Percentiles rank a stretch among this genome's conserved stretches.
Evolutionary conservation across 2,888 invertebrate species (phyloP).

Genomic region (Pristionchus mayeri): DNA sequence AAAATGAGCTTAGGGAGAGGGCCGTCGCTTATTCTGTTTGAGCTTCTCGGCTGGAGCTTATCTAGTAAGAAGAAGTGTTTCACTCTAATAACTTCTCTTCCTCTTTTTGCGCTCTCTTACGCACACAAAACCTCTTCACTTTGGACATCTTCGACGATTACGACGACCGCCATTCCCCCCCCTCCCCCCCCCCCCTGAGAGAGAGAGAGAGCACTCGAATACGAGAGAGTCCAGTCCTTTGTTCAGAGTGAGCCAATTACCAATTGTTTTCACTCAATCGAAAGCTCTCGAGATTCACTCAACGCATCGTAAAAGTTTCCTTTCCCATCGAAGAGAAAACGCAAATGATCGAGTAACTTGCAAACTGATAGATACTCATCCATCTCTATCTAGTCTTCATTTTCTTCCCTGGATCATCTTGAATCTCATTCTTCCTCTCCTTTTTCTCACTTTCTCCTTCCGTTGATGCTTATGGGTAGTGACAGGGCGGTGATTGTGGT

Average conservation of each 20-base stretch:
- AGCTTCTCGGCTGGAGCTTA: constrained; percentile 35
- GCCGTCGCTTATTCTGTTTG: neutral
- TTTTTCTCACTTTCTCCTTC: constrained; percentile 43
- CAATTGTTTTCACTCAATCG: constrained; percentile 22
- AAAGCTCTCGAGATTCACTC: constrained; percentile 12
- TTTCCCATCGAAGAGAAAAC: neutral
- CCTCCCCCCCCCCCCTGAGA: neutral
- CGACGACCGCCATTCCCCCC: neutral
- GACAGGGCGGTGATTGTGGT: constrained; percentile 46
- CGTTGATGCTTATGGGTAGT: constrained; percentile 44
- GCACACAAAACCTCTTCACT: constrained; percentile 40
- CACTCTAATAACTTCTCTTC: constrained; percentile 42
- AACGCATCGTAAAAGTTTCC: neutral
- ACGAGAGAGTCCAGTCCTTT: constrained; percentile 6
- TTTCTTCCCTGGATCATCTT: neutral
- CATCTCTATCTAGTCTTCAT: neutral
- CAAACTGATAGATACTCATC: neutral
- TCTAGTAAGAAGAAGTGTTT: constrained; percentile 41
- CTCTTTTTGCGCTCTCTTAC: constrained; percentile 17
- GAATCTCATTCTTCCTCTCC: constrained; percentile 30
- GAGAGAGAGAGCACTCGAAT: neutral
- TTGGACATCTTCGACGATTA: constrained; percentile 9
- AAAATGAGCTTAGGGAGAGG: neutral
- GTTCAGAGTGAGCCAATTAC: constrained; percentile 33
- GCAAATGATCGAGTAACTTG: neutral